phyloP scores from a whole-genome alignment of 2,888 invertebrate species.

The Panopea generosa region DNA sequence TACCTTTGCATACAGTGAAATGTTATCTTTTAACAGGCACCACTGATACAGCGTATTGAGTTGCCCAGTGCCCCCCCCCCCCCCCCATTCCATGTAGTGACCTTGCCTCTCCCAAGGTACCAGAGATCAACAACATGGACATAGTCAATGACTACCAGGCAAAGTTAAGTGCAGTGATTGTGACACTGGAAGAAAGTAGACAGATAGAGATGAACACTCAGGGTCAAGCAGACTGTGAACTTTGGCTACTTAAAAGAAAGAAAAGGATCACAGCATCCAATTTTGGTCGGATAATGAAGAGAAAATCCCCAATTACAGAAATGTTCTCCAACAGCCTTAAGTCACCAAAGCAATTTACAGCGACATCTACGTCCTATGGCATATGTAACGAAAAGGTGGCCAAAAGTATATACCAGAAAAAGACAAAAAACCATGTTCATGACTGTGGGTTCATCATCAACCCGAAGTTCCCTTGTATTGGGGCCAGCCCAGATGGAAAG shows the following conservation, averaged over 20 bases:
- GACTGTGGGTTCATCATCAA: slow-evolving; percentile 52
- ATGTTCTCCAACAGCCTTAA: background rate
- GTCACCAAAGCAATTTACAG: slow-evolving; percentile 15
- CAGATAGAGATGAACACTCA: slow-evolving; percentile 16
- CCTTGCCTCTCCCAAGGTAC: background rate
- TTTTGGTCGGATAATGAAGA: slow-evolving; percentile 19
- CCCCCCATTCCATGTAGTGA: slow-evolving; percentile 6
- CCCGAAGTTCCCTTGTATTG: slow-evolving; percentile 47
- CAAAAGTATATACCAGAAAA: slow-evolving; percentile 20
- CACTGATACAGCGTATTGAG: background rate
- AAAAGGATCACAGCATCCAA: slow-evolving; percentile 33
- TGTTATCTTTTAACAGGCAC: background rate
- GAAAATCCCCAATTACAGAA: background rate
- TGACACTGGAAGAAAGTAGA: slow-evolving; percentile 1
- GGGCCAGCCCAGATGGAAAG: slow-evolving; percentile 49
- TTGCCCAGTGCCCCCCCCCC: background rate
- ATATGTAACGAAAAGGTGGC: slow-evolving; percentile 28
- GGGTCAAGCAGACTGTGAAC: slow-evolving; percentile 16
- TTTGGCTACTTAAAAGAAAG: slow-evolving; percentile 26
- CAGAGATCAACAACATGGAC: too few species aligned
- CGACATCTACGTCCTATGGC: slow-evolving; percentile 30
- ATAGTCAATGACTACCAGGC: background rate
- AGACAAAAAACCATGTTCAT: slow-evolving; percentile 47
- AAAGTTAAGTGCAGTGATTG: background rate
- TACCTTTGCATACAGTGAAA: too few species aligned